Evolutionary conservation across 1,140 invertebrate species (phyloP).

Genomic region (Drosophila kohkoa): DNA sequence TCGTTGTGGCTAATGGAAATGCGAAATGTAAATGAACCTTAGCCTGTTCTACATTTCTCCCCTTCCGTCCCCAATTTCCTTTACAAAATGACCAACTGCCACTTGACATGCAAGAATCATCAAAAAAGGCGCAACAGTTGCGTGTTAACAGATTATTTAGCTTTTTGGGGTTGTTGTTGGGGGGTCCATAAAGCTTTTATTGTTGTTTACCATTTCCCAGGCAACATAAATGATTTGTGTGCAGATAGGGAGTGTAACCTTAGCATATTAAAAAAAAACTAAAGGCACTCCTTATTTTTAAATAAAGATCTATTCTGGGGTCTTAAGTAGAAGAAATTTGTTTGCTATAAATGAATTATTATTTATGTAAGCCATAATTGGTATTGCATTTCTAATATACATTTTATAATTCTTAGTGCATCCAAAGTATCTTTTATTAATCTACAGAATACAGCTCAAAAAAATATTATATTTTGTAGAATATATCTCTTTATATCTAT

Average conservation of each 20-base stretch:
- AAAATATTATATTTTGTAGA: no score
- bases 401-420: no score
- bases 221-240: not conserved
- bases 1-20: slow-evolving; percentile 33
- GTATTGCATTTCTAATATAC: no score
- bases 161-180: slow-evolving; percentile 11
- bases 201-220: not conserved
- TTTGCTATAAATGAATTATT: no score
- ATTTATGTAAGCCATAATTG: no score
- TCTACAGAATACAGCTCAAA: no score
- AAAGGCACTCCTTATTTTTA: not conserved
- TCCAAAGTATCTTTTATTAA: no score
- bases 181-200: not conserved
- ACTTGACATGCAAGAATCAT: slow-evolving; percentile 25
- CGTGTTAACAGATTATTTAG: slow-evolving; percentile 23
- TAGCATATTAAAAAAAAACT: not conserved
- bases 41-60: not conserved
- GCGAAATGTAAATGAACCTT: slow-evolving; percentile 20
- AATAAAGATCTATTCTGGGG: not conserved
- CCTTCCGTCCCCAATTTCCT: not conserved
- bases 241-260: not conserved
- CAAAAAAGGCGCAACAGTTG: slow-evolving; percentile 44
- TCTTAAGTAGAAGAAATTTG: not conserved
- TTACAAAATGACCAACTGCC: slow-evolving; percentile 10
- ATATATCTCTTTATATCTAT: not conserved